Conservation (phyloP, 2,888 invertebrate genomes). For the Cantharis lateralis region DNA sequence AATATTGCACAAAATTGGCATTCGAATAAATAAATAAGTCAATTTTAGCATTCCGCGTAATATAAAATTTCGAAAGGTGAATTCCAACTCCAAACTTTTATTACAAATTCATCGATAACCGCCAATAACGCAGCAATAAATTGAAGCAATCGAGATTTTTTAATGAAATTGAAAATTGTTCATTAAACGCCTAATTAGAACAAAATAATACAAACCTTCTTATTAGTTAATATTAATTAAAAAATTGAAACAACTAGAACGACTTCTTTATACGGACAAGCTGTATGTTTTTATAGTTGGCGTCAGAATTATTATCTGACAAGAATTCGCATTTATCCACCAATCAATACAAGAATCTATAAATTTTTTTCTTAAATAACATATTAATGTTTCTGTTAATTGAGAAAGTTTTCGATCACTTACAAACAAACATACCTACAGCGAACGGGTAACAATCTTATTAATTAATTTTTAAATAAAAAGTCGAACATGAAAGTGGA, state of each 20-base stretch:
- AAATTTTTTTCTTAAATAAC: not conserved
- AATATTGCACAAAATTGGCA: not conserved
- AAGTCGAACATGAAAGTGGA: not conserved
- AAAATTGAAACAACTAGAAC: constrained; percentile 21
- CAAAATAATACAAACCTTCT: not conserved
- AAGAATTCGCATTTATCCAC: constrained; percentile 19
- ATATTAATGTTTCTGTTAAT: not conserved
- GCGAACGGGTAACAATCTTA: not conserved
- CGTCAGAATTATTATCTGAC: constrained; percentile 21
- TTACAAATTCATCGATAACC: not conserved
- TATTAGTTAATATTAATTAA: constrained; percentile 13
- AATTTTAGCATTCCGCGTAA: not conserved
- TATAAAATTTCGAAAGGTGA: not conserved
- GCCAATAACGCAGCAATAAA: not conserved
- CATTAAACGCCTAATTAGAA: not conserved
- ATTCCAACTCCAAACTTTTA: not conserved
- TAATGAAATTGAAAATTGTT: not conserved
- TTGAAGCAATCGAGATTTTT: not conserved
- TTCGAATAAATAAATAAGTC: not conserved
- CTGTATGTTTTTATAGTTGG: constrained; percentile 17
- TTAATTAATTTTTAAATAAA: not conserved
- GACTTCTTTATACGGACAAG: constrained; percentile 4
- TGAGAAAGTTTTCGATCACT: constrained; percentile 1
- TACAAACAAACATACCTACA: not conserved
- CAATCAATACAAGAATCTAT: constrained; percentile 4